Conservation (phyloP, 2,888 invertebrate species). For the Clusia tigrina region DNA sequence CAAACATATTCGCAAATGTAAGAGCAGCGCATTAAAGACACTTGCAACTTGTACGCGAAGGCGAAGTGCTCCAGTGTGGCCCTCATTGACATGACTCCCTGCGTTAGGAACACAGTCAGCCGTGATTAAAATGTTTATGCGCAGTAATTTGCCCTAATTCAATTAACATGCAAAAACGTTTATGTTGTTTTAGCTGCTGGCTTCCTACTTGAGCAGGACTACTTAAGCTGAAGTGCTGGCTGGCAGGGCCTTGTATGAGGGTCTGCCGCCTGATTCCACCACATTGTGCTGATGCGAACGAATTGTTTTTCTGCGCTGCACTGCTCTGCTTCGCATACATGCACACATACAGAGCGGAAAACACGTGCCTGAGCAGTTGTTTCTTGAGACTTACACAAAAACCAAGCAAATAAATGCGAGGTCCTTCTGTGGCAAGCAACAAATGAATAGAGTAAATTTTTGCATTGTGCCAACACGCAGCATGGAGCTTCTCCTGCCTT, state of each 20-base stretch:
- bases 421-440: too few relatives aligned
- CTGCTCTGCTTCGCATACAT: too few relatives aligned
- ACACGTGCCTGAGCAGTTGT: background rate
- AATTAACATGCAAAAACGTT: constrained; percentile 18
- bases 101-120: background rate
- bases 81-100: background rate
- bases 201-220: too few relatives aligned
- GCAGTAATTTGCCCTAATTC: constrained; percentile 18
- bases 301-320: too few relatives aligned
- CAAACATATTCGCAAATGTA: background rate
- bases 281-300: too few relatives aligned
- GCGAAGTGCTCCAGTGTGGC: background rate
- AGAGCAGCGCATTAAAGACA: background rate
- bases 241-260: too few relatives aligned
- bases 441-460: background rate
- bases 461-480: background rate
- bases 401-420: background rate
- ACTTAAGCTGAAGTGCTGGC: too few relatives aligned
- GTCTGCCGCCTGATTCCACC: too few relatives aligned
- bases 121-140: constrained; percentile 19
- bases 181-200: background rate
- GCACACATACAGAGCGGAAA: too few relatives aligned
- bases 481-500: too few relatives aligned
- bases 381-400: background rate
- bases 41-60: background rate